Evolutionary conservation across 2,888 invertebrate species (phyloP).

Genomic region (Pimpla rufipes): DNA sequence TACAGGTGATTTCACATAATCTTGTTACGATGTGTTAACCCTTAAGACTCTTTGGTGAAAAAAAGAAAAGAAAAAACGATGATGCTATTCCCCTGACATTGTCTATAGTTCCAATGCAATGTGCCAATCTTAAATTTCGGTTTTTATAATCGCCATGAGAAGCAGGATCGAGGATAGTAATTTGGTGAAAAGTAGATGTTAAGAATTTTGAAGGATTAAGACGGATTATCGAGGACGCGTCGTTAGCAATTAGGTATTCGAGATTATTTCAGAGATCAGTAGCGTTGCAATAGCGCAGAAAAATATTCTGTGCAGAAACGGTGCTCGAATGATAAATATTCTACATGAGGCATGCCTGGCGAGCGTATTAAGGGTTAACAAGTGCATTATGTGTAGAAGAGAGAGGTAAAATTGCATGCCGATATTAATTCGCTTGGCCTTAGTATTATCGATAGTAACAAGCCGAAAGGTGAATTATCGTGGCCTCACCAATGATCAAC

Average conservation of each 20-base stretch:
- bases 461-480: conserved; percentile 45
- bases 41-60: conserved; percentile 63
- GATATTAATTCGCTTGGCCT: conserved; percentile 57
- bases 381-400: conserved; percentile 76
- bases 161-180: neutral
- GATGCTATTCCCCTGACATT: conserved; percentile 35
- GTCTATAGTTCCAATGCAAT: neutral
- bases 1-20: conserved; percentile 46
- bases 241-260: conserved; percentile 23
- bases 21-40: conserved; percentile 64
- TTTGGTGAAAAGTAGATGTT: neutral
- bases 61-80: conserved; percentile 37
- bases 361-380: conserved; percentile 80
- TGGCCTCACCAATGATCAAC: conserved; percentile 41
- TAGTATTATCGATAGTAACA: conserved; percentile 51
- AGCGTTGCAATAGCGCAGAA: conserved; percentile 62
- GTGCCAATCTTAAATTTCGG: neutral
- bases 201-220: conserved; percentile 4
- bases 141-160: neutral
- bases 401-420: conserved; percentile 66
- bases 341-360: conserved; percentile 81
- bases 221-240: conserved; percentile 23
- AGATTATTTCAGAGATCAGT: conserved; percentile 23
- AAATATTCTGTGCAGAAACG: conserved; percentile 66
- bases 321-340: conserved; percentile 71